Evolutionary conservation across 2,113 vertebrate genomes (phyloP), one percentile per base, ranked within the genome.

Genomic region (Kryptolebias marmoratus): DNA sequence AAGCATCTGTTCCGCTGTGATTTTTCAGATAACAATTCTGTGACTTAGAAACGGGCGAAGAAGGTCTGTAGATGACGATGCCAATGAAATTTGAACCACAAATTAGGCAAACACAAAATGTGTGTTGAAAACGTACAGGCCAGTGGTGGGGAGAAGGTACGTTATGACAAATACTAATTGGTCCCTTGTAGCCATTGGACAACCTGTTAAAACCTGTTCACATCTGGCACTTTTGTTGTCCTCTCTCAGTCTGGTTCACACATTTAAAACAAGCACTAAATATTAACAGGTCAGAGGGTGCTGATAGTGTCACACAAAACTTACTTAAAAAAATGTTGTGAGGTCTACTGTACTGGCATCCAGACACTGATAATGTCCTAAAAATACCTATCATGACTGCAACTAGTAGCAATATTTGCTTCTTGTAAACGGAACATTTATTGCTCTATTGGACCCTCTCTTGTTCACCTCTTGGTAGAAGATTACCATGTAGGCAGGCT

Each of bases 1-100:
- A 84, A 86, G 89, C 82, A 87, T 93, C 90, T 92, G 91, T 80
- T 90, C 90, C 82, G 83, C 87, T 76, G 81, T 76, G 84, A 89
- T 85, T 87, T 47, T 84, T 90, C 75, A 66, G 84, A 87, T 86
- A 88, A 91, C 82, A 82, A 75, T 87, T 82, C 68, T 52, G 42
- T 42, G 77, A 68, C 60, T 87, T 71, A 69, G 77, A 83, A 86
- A 82, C 79, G 71, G 67, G 75, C 64, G 55, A 74, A 55, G 74
- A 68, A 76, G 50, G 69, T 57, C 73, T 69, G 81, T 64, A 60
- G 68, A 84, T 57, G 69, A 72, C 86, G 83, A 89, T 79, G 86
- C 86, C 93, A 90, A 90, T 80, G 84, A 82, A 92, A 90, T 90
- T 82, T 84, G 64, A 88, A 89, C 77, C 88, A 84, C 85, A 87